Percentiles rank a stretch among this genome's conserved stretches.
These are phyloP conservation scores for Leptinotarsa juncta DNA, from an alignment of 2,888 invertebrate species.

Conservation along the genomic window DNA sequence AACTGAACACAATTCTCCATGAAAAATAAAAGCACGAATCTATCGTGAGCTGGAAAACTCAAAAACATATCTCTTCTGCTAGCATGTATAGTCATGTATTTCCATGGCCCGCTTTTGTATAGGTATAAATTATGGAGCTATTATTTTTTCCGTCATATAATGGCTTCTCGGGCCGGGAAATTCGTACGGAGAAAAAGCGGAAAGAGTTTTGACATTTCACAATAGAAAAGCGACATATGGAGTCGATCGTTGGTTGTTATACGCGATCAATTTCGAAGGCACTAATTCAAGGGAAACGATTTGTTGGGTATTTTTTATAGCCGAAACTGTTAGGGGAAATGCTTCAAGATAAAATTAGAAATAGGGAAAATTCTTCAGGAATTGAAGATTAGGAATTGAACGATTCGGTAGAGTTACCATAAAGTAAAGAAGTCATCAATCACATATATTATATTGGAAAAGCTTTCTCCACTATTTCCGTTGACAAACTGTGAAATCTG, in stretches of 20 bases:
- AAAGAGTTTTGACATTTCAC: conserved; percentile 47
- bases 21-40: conserved; percentile 40
- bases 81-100: conserved; percentile 36
- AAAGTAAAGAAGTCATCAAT: too few species aligned
- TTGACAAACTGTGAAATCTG: too few species aligned
- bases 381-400: neutral
- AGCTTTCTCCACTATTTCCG: too few species aligned
- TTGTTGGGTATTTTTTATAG: neutral
- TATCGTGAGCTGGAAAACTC: conserved; percentile 37
- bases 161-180: conserved; percentile 39
- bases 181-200: conserved; percentile 37
- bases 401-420: too few species aligned
- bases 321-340: neutral
- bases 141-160: conserved; percentile 47
- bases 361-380: neutral
- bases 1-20: conserved; percentile 18
- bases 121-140: conserved; percentile 44
- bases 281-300: conserved; percentile 46
- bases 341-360: neutral
- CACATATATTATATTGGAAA: too few species aligned
- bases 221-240: conserved; percentile 47
- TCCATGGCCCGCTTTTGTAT: conserved; percentile 41
- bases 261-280: conserved; percentile 48
- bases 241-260: conserved; percentile 43
- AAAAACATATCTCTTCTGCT: conserved; percentile 42